A percentile compares a stretch with the other conserved stretches of the same genome.
Conservation (phyloP, 2,113 vertebrate genomes). For the Thamnophis sirtalis region DNA sequence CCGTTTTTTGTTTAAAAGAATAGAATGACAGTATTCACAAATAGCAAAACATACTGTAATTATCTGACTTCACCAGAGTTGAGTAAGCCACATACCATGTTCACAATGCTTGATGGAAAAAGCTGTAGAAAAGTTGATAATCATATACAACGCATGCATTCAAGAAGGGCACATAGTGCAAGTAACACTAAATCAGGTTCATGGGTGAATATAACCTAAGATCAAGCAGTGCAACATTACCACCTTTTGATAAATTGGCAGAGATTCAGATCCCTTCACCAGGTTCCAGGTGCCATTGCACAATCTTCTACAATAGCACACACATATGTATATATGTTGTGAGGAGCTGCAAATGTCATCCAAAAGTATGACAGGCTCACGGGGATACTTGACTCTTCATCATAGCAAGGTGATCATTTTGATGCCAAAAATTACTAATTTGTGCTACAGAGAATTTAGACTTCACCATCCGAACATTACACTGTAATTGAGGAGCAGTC, state of each 20-base stretch:
- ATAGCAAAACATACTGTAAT: not conserved
- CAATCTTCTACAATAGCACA: not conserved
- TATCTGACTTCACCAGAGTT: not conserved
- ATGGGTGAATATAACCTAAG: not conserved
- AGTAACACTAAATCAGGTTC: not conserved
- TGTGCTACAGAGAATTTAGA: conserved; percentile 21
- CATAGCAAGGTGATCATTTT: not conserved
- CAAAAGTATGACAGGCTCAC: not conserved
- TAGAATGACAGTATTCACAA: not conserved
- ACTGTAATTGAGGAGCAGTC: conserved; percentile 14
- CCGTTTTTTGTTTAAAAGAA: not conserved
- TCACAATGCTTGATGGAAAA: not conserved
- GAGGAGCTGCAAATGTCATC: not conserved
- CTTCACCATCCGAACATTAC: conserved; percentile 24
- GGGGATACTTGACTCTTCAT: not conserved
- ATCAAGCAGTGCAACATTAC: not conserved
- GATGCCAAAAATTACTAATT: not conserved
- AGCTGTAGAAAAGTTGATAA: not conserved
- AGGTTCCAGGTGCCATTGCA: not conserved
- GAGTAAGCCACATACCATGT: not conserved
- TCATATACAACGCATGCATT: not conserved
- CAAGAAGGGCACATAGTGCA: not conserved
- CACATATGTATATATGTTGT: not conserved
- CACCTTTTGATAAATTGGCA: not conserved
- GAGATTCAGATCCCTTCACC: not conserved